Evolutionary conservation across 2,888 invertebrate genomes (phyloP), one percentile per base, ranked within the genome.

Genomic region (Onchidella celtica): DNA sequence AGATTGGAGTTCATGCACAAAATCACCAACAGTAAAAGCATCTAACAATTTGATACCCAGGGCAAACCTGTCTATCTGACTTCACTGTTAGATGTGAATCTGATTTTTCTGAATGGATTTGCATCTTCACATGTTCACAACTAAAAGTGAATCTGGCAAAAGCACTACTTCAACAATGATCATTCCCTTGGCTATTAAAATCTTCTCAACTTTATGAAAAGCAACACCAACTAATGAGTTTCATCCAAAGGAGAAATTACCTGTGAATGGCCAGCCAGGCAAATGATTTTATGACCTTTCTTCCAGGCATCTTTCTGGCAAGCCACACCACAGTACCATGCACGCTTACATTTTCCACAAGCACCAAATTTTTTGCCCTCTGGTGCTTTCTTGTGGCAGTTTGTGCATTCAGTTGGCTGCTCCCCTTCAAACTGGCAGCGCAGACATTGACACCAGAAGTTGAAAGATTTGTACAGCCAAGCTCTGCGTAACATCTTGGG

Each of bases 401-500:
- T 85, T 6, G 90, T 90, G 79, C 91, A 91, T 2, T 79, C 74
- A 0, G 85, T 83, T 4, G 88, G 84, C 63, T 89, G 88, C 73
- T 90, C 90, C 0, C 91, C 91, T 79, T 91, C 91, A 70, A 88
- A 89, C 66, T 87, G 85, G 76, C 91, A 91, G 14, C 89, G 86
- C 29, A 78, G 86, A 68, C 91, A 91, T 40, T 87, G 85, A 75
- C 91, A 91, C 91, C 91, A 91, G 84, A 91, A 91, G 79, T 90
- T 90, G 85, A 90, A 91, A 2, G 90, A 90, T 79, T 89, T 88
- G 81, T 86, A 91, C 17, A 91, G 84, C 91, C 90, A 91, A 24
- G 91, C 90, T 24, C 90, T 85, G 3, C 91, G 85, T 57, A 90
- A 81, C 76, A 87, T 86, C 55, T 89, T 85, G 0, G 89, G 89